A percentile compares a stretch with the other conserved stretches of the same genome.
These are phyloP conservation scores for Lepidiolamprologus cunningtoni DNA, from an alignment of 2,113 vertebrate genomes.

Conservation along the genomic window DNA sequence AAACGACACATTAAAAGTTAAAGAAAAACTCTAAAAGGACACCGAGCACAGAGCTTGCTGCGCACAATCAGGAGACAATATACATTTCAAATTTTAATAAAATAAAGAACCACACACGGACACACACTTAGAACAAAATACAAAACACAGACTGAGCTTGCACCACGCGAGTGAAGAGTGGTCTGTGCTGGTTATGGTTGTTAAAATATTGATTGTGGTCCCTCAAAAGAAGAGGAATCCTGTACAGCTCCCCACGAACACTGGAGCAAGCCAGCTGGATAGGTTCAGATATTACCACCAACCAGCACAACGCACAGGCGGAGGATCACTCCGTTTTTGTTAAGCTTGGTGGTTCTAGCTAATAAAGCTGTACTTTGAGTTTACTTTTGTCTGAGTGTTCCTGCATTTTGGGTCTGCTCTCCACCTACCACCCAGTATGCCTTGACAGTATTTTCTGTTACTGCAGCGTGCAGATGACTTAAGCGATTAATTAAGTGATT, in stretches of 20 bases:
- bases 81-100: neutral
- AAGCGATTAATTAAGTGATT: neutral
- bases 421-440: neutral
- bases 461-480: neutral
- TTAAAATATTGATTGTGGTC: neutral
- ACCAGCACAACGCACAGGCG: neutral
- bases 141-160: neutral
- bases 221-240: neutral
- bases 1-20: neutral
- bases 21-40: neutral
- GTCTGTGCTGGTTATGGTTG: neutral
- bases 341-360: neutral
- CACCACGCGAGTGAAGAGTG: neutral
- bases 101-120: neutral
- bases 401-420: neutral
- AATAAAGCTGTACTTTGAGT: neutral
- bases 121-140: neutral
- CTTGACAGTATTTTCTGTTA: neutral
- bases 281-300: neutral
- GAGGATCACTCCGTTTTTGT: neutral
- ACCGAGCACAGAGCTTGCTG: neutral
- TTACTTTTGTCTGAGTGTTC: neutral
- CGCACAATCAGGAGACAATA: neutral
- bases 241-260: neutral
- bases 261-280: neutral